A percentile compares a stretch with the other conserved stretches of the same genome.
These are phyloP conservation scores for Myripristis murdjan DNA, from an alignment of 2,797 vertebrate genomes.

Conservation along the genomic window DNA sequence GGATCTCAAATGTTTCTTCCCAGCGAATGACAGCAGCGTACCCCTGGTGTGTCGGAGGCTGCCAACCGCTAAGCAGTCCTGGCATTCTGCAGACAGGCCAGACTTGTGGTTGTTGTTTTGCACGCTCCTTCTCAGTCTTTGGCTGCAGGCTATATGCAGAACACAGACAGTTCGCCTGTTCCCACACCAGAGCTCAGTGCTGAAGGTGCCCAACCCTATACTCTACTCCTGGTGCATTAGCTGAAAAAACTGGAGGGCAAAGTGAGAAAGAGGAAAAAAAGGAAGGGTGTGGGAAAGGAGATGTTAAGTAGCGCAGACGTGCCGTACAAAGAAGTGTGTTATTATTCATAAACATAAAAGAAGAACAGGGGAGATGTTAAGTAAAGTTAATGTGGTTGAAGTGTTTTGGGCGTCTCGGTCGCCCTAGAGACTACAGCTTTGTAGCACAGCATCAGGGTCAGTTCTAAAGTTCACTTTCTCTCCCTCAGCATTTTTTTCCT, in stretches of 20 bases:
- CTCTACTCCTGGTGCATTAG: conserved; percentile 62
- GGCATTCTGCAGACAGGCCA: conserved; percentile 83
- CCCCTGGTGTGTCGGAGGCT: conserved; percentile 79
- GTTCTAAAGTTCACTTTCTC: conserved; percentile 32
- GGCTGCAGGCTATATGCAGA: conserved; percentile 85
- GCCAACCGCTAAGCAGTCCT: conserved; percentile 85
- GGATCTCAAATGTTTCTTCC: conserved; percentile 75
- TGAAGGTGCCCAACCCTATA: conserved; percentile 72
- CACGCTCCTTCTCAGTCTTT: conserved; percentile 80
- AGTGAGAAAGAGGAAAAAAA: conserved; percentile 28
- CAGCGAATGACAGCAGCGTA: conserved; percentile 80
- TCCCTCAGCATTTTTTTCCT: conserved; percentile 33
- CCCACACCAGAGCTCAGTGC: conserved; percentile 71
- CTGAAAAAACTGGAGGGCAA: conserved; percentile 30
- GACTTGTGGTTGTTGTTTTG: conserved; percentile 86
- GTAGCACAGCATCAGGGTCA: conserved; percentile 10
- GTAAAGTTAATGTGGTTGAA: conserved; percentile 11
- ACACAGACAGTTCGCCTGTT: conserved; percentile 81
- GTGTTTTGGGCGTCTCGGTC: conserved; percentile 4
- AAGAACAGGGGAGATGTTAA: conserved; percentile 4
- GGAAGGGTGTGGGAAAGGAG: conserved; percentile 23
- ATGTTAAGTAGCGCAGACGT: not conserved
- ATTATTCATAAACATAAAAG: conserved; percentile 10
- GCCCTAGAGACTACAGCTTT: conserved; percentile 5
- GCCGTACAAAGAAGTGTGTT: conserved; percentile 3